Conservation (phyloP, 2,113 vertebrate species). For the Calidris pugnax region DNA sequence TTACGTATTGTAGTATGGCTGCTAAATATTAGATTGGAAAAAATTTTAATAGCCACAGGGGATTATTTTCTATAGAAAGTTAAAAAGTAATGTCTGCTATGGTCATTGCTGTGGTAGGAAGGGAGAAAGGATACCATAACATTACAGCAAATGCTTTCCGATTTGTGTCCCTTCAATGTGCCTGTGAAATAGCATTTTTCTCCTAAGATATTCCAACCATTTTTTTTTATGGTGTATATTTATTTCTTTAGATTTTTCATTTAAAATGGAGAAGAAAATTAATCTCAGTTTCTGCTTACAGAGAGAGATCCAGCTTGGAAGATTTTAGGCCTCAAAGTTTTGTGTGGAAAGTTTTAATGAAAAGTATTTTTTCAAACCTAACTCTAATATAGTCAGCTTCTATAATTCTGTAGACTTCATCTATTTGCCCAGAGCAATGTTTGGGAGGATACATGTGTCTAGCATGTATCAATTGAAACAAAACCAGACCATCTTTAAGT, state of each 20-base stretch:
- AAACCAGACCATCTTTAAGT: background rate
- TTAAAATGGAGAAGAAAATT: background rate
- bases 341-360: background rate
- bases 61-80: background rate
- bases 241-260: background rate
- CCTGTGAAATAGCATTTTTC: background rate
- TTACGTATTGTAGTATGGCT: background rate
- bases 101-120: background rate
- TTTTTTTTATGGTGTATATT: background rate
- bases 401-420: background rate
- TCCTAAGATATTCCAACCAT: background rate
- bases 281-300: background rate
- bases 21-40: background rate
- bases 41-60: background rate
- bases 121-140: background rate
- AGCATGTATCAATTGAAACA: background rate
- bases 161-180: background rate
- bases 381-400: background rate
- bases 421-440: background rate
- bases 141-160: background rate
- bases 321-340: background rate
- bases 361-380: background rate
- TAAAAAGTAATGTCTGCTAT: background rate
- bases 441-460: background rate
- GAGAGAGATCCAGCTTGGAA: background rate